Percentiles rank a stretch among this genome's conserved stretches.
Evolutionary conservation across 1,140 invertebrate species (phyloP).

Genomic region (Drosophila sucinea): DNA sequence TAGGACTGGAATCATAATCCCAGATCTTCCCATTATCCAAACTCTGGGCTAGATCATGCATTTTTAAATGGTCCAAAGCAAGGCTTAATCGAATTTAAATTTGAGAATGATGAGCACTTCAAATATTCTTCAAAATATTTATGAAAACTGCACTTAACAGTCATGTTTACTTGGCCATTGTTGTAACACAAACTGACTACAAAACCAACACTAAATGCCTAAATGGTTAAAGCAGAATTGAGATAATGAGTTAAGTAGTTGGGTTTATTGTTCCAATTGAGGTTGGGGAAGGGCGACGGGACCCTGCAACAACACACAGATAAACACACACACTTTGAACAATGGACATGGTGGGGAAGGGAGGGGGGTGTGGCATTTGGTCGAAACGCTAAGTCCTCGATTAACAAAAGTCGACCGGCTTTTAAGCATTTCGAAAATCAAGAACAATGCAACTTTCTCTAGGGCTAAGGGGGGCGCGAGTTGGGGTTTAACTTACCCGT

Average conservation of each 20-base stretch:
- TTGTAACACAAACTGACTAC: neutral
- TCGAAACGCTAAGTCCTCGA: constrained; percentile 48
- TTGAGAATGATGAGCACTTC: no score
- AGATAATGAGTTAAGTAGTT: neutral
- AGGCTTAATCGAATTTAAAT: no score
- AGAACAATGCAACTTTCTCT: constrained; percentile 8
- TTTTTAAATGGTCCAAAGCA: no score
- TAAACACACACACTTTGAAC: neutral
- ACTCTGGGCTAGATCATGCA: no score
- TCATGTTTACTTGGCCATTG: neutral
- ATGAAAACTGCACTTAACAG: no score
- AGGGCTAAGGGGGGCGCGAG: neutral
- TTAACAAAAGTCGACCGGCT: constrained; percentile 30
- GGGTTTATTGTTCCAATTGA: neutral
- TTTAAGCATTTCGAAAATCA: constrained; percentile 32
- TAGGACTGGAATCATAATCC: no score
- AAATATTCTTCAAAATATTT: no score
- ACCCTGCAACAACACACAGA: neutral
- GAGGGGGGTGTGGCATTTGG: neutral
- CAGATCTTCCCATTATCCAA: no score
- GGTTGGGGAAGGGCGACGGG: neutral
- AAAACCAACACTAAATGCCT: neutral
- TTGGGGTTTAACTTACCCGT: constrained; percentile 47
- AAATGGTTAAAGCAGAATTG: neutral
- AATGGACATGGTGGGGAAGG: constrained; percentile 17